Conservation (phyloP, 92 coral and sea anemone genomes). For the Phenganax subtilis region DNA sequence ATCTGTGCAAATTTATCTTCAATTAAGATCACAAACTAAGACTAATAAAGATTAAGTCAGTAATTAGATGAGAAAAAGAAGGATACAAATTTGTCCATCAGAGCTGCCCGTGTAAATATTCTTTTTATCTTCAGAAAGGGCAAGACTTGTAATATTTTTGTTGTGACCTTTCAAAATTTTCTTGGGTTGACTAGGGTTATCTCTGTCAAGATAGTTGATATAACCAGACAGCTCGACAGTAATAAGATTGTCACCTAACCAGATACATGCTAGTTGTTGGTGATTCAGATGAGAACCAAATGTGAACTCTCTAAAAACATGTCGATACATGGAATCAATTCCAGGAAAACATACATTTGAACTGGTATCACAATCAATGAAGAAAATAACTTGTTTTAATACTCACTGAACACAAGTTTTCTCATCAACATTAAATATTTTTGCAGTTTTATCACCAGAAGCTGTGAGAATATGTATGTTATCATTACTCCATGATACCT, state of each 20-base stretch:
- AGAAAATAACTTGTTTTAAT: background rate
- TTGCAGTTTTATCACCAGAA: slow-evolving; percentile 88
- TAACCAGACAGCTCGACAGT: slow-evolving; percentile 79
- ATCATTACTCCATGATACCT: slow-evolving; percentile 85
- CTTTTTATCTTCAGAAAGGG: slow-evolving; percentile 58
- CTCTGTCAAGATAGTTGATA: slow-evolving; percentile 76
- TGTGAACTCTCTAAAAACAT: slow-evolving; percentile 63
- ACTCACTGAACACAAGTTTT: slow-evolving; percentile 64
- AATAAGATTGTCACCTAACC: slow-evolving; percentile 82
- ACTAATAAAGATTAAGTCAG: background rate
- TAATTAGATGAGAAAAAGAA: slow-evolving; percentile 9
- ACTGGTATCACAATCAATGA: no score
- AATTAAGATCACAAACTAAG: background rate
- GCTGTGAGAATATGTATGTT: slow-evolving; percentile 73
- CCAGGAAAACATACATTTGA: no score
- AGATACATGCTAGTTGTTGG: slow-evolving; percentile 89
- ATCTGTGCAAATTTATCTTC: no score
- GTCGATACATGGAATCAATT: background rate
- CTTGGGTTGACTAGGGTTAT: slow-evolving; percentile 69
- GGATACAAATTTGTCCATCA: slow-evolving; percentile 92
- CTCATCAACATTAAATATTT: slow-evolving; percentile 76
- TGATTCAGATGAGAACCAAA: slow-evolving; percentile 61
- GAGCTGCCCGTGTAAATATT: slow-evolving; percentile 78
- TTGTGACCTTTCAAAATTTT: slow-evolving; percentile 81
- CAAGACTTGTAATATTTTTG: slow-evolving; percentile 68